phyloP scores from a whole-genome alignment of 2,888 invertebrate genomes.

The Eupsilia transversa region DNA sequence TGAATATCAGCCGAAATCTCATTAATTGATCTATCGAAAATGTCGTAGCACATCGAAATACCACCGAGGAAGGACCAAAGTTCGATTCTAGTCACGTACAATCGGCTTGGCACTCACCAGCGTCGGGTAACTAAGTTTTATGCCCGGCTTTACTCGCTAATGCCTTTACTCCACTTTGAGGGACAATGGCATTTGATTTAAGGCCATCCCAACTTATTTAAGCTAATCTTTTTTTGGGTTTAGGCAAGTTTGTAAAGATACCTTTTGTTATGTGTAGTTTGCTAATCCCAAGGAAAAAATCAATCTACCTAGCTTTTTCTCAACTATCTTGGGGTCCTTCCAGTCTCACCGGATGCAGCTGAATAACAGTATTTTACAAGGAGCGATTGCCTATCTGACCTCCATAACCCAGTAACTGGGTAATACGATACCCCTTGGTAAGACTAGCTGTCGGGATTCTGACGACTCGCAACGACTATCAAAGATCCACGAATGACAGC shows the following conservation, averaged over 20 bases:
- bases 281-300: neutral
- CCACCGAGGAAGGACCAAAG: slow-evolving; percentile 4
- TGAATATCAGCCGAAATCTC: slow-evolving; percentile 34
- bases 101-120: slow-evolving; percentile 63
- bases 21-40: slow-evolving; percentile 52
- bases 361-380: too few species aligned
- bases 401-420: too few species aligned
- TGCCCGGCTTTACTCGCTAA: slow-evolving; percentile 67
- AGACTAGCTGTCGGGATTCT: too few species aligned
- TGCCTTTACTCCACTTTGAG: slow-evolving; percentile 65
- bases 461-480: too few species aligned
- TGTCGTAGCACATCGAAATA: slow-evolving; percentile 39
- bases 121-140: slow-evolving; percentile 70
- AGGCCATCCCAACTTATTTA: slow-evolving; percentile 48
- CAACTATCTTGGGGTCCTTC: too few species aligned
- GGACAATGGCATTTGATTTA: slow-evolving; percentile 64
- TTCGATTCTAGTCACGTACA: slow-evolving; percentile 68
- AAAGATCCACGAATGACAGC: too few species aligned
- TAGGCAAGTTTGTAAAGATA: slow-evolving; percentile 10
- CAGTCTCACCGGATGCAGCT: too few species aligned
- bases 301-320: too few species aligned
- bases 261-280: neutral
- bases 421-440: too few species aligned
- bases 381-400: too few species aligned
- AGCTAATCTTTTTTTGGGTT: slow-evolving; percentile 47